Conservation (phyloP, 2,888 invertebrate genomes). For the Acanthosoma haemorrhoidale region DNA sequence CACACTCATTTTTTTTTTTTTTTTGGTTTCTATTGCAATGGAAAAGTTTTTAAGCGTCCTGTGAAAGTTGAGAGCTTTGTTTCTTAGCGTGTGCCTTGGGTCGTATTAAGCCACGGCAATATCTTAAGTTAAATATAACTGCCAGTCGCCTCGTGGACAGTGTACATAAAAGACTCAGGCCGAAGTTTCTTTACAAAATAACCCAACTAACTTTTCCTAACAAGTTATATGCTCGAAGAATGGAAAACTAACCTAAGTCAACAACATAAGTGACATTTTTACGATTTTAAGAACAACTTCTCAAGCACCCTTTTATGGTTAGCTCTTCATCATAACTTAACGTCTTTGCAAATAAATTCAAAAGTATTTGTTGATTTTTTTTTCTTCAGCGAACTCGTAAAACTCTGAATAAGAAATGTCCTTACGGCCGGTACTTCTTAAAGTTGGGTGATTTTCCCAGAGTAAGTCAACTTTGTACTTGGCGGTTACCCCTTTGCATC, state of each 20-base stretch:
- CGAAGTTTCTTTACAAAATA: not conserved
- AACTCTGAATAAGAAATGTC: not conserved
- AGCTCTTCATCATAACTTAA: constrained; percentile 8
- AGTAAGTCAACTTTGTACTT: not conserved
- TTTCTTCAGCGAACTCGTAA: constrained; percentile 2
- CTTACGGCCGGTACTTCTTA: not conserved
- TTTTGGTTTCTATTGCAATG: no score
- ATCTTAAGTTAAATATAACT: no score
- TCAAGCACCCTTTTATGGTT: constrained; percentile 7
- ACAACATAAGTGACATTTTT: constrained; percentile 9
- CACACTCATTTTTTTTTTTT: no score
- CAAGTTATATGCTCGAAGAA: constrained; percentile 1
- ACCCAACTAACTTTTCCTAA: not conserved
- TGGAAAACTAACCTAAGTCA: constrained; percentile 4
- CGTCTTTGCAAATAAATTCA: not conserved
- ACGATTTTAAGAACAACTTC: not conserved
- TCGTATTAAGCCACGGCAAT: no score
- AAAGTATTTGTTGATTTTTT: constrained; percentile 10
- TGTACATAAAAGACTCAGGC: not conserved
- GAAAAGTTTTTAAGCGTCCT: no score
- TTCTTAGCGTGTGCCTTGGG: no score
- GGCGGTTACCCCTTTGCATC: not conserved
- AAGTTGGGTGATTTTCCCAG: not conserved
- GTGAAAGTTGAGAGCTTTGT: no score
- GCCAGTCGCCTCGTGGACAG: not conserved